Evolutionary conservation across 1,140 invertebrate genomes (phyloP), one percentile per base, ranked within the genome.

Genomic region (Lepidostoma basale): DNA sequence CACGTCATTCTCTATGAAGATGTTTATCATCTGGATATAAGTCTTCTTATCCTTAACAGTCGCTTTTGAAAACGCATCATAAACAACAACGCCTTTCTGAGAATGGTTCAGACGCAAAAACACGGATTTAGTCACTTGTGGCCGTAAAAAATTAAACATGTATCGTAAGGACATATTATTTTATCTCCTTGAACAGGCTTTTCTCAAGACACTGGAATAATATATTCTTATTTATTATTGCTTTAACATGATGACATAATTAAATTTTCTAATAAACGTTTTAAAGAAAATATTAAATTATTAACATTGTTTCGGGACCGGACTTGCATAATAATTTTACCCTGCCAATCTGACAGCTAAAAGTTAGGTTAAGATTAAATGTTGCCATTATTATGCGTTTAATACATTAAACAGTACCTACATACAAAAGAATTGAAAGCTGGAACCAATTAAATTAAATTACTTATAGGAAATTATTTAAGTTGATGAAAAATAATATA

Each of bases 11-110:
- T 81, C 82, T 72, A 87, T 79, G 68, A 91, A 96, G 62, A 89
- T 87, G 68, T 89, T 86, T 25, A 96, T 82, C 77, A 92, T 88
- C 64, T 90, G 86, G 20, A 93, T 73, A 77, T 90, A 96, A 0
- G 87, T 85, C 8, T 90, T 78, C 76, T 91, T 94, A 45, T 88
- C 87, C 77, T 92, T 94, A 3, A 86, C 78, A 39, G 87, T 75
- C 5, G 83, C 73, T 28, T 81, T 76, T 23, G 82, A 77, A 78
- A 91, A 92, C 0, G 76, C 75, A 56, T 84, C 82, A 68, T 78
- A 80, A 5, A 77, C 63, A n/a, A 75, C 68, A 2, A 83, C 62
- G 22, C 74, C 67, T 40, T 80, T 82, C 59, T 81, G 77, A 18
- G 28, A 30, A 12, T 66, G 44, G 14, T 16, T 25, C 3, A 18